Evolutionary conservation across 1,140 invertebrate species (phyloP), one percentile per base, ranked within the genome.

Genomic region (Leptinotarsa defecta): DNA sequence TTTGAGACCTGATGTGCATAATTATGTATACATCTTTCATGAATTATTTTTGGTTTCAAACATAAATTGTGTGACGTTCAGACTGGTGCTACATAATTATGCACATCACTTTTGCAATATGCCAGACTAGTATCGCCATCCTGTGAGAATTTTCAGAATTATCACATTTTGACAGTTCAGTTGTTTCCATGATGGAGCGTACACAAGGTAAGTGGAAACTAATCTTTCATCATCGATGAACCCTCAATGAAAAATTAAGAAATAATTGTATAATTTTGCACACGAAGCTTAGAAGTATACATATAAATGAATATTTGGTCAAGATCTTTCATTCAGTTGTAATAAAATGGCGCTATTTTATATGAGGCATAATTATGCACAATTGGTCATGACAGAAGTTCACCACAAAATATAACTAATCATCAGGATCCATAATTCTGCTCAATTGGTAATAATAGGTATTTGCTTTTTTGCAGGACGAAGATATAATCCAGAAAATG

Each of bases 401-500:
- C 27, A 34, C 27, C 27, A 34, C 27, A 34, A 34, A 34, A 34
- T 34, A 34, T 34, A 6, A 34, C 27, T 34, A 34, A 34, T 34
- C 8, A 34, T 34, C 27, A 34, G 27, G 27, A 22, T 22, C 65
- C 22, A 68, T 19, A 22, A 68, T 24, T 19, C 19, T 68, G 65
- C 65, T 19, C 19, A 34, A 24, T 68, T 68, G 20, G 19, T 22
- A n/a, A n/a, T 19, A 19, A 68, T 22, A 22, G 27, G 27, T 68
- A 22, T 22, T 68, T 68, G 65, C 22, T 68, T 68, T 68, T 19
- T 68, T 68, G 17, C 22, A 68, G 65, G 22, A 68, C 17, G 65
- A 68, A 68, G 27, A 20, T 68, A 68, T 68, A 22, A 68, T 68
- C 65, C 65, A 68, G 65, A 68, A 68, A 68, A 68, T 68, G 20